Base-by-base conservation (phyloP, 2,888 invertebrate genomes). In the Chrysolina haemoptera region DNA sequence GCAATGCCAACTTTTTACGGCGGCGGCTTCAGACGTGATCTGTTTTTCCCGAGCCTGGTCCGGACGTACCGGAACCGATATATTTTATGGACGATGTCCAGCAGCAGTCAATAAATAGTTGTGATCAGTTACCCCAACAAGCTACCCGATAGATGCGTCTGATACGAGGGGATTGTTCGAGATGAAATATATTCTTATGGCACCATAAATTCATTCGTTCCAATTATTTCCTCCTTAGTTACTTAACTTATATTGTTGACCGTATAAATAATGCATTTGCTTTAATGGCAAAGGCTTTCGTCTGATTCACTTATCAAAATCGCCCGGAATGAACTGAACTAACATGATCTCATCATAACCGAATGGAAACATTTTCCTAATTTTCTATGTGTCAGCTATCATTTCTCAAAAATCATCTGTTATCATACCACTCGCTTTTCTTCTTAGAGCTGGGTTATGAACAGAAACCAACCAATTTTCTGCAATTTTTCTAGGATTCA, bases 21-120 rank as follows among this genome's bases (percentile, higher is more conserved):
- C 82, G 76, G 76, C 74, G 74, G 67, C 70, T 70, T 53, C 66
- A 66, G 63, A 68, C 78, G 83, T 84, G 81, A 83, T 84, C 83
- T 53, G 68, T 63, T 62, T 69, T 66, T 67, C 75, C 76, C 78
- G 66, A 74, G 79, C 80, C 79, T 79, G 80, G 76, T 82, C 82
- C 85, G 81, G 83, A 83, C 84, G 82, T 83, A 81, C 85, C 85
- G 85, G 86, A 86, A 86, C 85, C 86, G 87, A 88, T 87, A 88
- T 88, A 87, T 88, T 88, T 87, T 88, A 88, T 87, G 86, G 87
- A 82, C 87, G 85, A 87, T 88, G 88, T 88, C 88, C 88, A 88
- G 82, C 84, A 83, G 85, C 84, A 85, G 88, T 88, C 88, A 87
- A 88, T 88, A 88, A 88, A 88, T 88, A 88, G 86, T 85, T 83